phyloP scores from a whole-genome alignment of 2,113 vertebrate genomes.

The Puffinus mauretanicus region DNA sequence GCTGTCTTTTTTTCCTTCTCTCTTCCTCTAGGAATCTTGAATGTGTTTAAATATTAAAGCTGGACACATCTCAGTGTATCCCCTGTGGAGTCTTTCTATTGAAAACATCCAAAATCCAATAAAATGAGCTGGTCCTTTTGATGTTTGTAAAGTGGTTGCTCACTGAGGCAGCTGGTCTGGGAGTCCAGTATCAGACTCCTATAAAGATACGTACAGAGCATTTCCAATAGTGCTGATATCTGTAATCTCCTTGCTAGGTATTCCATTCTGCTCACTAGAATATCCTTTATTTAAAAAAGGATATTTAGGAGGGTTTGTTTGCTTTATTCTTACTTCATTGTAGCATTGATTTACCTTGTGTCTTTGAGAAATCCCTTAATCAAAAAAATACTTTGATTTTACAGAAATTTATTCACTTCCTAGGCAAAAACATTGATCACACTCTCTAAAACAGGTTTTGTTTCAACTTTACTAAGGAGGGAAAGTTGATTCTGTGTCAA shows the following conservation, averaged over 20 bases:
- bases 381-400: not conserved
- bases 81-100: conserved; percentile 1
- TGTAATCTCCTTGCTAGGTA: not conserved
- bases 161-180: not conserved
- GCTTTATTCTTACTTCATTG: not conserved
- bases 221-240: not conserved
- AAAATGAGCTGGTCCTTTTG: conserved; percentile 22
- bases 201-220: not conserved
- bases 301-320: not conserved
- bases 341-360: not conserved
- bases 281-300: not conserved
- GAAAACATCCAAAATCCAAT: conserved; percentile 36
- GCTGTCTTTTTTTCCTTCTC: not conserved
- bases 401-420: not conserved
- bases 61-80: not conserved
- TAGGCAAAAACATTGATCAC: not conserved
- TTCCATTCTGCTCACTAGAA: not conserved
- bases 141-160: conserved; percentile 4
- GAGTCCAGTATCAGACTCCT: not conserved
- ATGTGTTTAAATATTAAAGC: conserved; percentile 38
- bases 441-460: not conserved
- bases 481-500: not conserved
- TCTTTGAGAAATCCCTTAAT: not conserved
- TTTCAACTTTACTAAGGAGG: not conserved
- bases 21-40: not conserved